Conservation (phyloP, 1,140 invertebrate genomes). For the Calephelis nemesis region DNA sequence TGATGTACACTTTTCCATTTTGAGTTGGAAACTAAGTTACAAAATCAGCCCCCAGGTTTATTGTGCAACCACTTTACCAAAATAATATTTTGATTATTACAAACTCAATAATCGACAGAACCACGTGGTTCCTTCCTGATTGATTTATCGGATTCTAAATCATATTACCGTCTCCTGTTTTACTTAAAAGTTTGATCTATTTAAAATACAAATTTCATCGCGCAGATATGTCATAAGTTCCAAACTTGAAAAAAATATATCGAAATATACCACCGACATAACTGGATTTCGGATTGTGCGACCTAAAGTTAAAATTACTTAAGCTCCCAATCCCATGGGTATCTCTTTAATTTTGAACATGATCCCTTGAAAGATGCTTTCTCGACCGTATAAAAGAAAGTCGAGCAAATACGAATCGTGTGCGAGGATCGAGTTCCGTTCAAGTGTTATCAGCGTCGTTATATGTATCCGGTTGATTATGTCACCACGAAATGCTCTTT, state of each 20-base stretch:
- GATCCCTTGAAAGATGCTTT: no score
- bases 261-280: neutral
- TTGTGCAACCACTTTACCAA: neutral
- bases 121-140: neutral
- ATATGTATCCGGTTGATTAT: no score
- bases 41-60: no score
- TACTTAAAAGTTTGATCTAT: neutral
- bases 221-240: neutral
- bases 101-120: neutral
- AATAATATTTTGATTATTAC: neutral
- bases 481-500: no score
- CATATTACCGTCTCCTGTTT: neutral
- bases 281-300: neutral
- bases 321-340: neutral
- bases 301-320: neutral
- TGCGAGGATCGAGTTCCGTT: no score
- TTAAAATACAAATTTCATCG: neutral
- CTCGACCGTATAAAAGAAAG: no score
- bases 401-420: no score
- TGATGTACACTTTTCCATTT: no score
- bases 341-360: neutral
- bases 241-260: neutral
- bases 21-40: no score
- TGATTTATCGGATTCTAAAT: neutral
- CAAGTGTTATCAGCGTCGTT: no score